A percentile compares a stretch with the other conserved stretches of the same genome.
phyloP scores from a whole-genome alignment of 2,888 invertebrate species.

The Apotomis capreana region DNA sequence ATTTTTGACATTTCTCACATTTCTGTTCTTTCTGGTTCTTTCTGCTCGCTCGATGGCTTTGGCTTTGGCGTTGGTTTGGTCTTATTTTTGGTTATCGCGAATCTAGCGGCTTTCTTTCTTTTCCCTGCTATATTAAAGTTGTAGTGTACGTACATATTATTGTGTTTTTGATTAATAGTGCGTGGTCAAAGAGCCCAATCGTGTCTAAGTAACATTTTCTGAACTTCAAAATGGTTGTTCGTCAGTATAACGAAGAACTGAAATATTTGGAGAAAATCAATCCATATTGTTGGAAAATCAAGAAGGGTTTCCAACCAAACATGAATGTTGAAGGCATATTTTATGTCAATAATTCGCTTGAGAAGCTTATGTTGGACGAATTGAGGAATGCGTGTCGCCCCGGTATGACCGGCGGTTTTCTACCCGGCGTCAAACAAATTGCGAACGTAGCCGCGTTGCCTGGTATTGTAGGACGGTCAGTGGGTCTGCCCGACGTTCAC shows the following conservation, averaged over 20 bases:
- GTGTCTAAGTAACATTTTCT: neutral
- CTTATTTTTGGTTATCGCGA: neutral
- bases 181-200: neutral
- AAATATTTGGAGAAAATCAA: conserved; percentile 95
- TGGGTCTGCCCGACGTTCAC: conserved; percentile 98
- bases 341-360: conserved; percentile 96
- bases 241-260: conserved; percentile 96
- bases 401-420: conserved; percentile 96
- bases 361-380: conserved; percentile 98
- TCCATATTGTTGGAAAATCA: conserved; percentile 95
- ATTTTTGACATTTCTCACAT: neutral
- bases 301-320: conserved; percentile 99
- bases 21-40: neutral
- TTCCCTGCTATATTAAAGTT: neutral
- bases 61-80: neutral
- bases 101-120: neutral
- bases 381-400: conserved; percentile 94
- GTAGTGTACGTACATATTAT: neutral
- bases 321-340: conserved; percentile 99
- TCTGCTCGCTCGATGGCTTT: neutral
- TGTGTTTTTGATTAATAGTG: neutral
- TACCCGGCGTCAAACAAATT: conserved; percentile 99
- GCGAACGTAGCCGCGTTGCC: conserved; percentile 99
- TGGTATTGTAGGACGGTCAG: conserved; percentile 96
- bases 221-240: conserved; percentile 88